Evolutionary conservation across 2,113 vertebrate species (phyloP).

Genomic region (Perca fluviatilis): DNA sequence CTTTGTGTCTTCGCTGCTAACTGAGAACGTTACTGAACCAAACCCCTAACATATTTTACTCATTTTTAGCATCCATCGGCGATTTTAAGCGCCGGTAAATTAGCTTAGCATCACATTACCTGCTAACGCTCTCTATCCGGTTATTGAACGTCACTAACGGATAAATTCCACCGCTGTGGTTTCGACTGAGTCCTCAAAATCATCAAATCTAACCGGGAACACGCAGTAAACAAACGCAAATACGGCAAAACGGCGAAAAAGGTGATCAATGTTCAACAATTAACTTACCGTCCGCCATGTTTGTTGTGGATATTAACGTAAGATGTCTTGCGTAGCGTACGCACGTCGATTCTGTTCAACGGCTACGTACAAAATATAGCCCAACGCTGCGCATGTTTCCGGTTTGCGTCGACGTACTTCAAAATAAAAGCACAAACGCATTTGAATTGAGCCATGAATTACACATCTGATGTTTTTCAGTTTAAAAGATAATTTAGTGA

Average conservation of each 20-base stretch:
- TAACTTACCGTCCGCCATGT: slow-evolving; percentile 87
- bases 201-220: fast-evolving
- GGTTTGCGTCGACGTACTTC: neutral
- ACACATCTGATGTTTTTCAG: too few species aligned
- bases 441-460: too few species aligned
- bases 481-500: too few species aligned
- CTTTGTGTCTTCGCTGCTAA: neutral
- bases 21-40: neutral
- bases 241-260: fast-evolving
- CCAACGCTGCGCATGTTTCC: neutral
- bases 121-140: neutral
- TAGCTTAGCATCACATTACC: slow-evolving; percentile 56
- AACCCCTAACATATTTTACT: neutral
- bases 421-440: slow-evolving; percentile 37
- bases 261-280: slow-evolving; percentile 23
- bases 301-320: slow-evolving; percentile 82
- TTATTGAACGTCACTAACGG: fast-evolving
- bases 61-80: neutral
- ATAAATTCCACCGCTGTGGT: fast-evolving
- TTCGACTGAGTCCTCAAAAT: fast-evolving
- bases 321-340: neutral
- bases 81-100: neutral
- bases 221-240: fast-evolving
- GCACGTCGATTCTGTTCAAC: neutral
- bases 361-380: neutral